Percentiles rank a stretch among this genome's conserved stretches.
These are phyloP conservation scores for Herminia tarsipennalis DNA, from an alignment of 2,888 invertebrate genomes.

Conservation along the genomic window DNA sequence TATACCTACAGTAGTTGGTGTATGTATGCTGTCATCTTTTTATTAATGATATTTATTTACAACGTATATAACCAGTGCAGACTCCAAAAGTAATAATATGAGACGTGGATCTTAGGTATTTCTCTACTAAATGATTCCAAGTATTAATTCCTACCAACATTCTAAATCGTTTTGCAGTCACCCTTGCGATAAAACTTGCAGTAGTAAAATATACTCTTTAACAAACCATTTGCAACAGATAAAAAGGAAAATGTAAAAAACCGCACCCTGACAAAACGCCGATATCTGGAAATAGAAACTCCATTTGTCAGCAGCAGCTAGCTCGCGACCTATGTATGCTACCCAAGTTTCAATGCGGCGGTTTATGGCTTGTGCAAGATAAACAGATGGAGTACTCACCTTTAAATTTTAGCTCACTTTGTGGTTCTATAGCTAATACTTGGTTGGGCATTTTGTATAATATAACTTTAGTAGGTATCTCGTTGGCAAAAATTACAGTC, in stretches of 20 bases:
- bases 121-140: slow-evolving; percentile 20
- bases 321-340: slow-evolving; percentile 72
- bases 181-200: slow-evolving; percentile 4
- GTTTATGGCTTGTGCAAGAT: slow-evolving; percentile 44
- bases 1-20: too few species aligned
- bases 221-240: slow-evolving; percentile 25
- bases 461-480: slow-evolving; percentile 81
- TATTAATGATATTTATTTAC: too few species aligned
- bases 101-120: too few species aligned
- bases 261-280: slow-evolving; percentile 82
- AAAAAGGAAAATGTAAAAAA: slow-evolving; percentile 62
- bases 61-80: too few species aligned
- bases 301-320: slow-evolving; percentile 82
- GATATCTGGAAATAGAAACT: slow-evolving; percentile 85
- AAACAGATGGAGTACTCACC: slow-evolving; percentile 87
- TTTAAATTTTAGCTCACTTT: slow-evolving; percentile 95
- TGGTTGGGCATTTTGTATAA: slow-evolving; percentile 88
- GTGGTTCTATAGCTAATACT: slow-evolving; percentile 94
- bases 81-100: too few species aligned
- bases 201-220: slow-evolving; percentile 11
- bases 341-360: slow-evolving; percentile 70
- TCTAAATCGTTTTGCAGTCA: slow-evolving; percentile 9
- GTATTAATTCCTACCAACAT: slow-evolving; percentile 13
- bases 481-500: slow-evolving; percentile 70
- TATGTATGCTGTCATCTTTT: too few species aligned